A percentile compares a stretch with the other conserved stretches of the same genome.
phyloP scores from a whole-genome alignment of 2,888 invertebrate species.

The Drosophila gaucha region DNA sequence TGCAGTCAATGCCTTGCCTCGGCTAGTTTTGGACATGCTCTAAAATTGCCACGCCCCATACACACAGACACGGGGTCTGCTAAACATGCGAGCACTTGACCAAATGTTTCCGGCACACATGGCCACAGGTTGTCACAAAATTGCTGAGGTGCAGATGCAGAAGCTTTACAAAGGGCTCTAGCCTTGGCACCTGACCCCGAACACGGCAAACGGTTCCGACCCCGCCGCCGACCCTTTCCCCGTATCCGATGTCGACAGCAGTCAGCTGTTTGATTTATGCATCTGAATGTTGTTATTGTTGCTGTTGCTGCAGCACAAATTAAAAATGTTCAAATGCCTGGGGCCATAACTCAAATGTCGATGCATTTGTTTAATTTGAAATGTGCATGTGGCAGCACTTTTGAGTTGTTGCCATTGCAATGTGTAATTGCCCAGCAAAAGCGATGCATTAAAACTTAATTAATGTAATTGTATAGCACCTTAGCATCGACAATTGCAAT shows the following conservation, averaged over 20 bases:
- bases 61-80: constrained; percentile 8
- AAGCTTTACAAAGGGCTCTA: constrained; percentile 45
- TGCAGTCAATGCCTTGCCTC: constrained; percentile 15
- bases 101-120: constrained; percentile 67
- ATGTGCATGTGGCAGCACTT: constrained; percentile 70
- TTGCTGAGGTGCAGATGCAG: constrained; percentile 52
- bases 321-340: constrained; percentile 71
- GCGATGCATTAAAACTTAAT: constrained; percentile 58
- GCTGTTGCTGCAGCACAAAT: constrained; percentile 54
- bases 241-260: constrained; percentile 64
- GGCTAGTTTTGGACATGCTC: constrained; percentile 51
- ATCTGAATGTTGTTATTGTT: constrained; percentile 17
- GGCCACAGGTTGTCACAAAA: constrained; percentile 76
- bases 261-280: constrained; percentile 77
- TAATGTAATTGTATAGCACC: constrained; percentile 45
- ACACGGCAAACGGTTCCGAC: constrained; percentile 8
- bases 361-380: constrained; percentile 73
- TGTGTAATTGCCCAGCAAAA: constrained; percentile 46
- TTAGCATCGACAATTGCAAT: constrained; percentile 22
- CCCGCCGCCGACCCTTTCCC: constrained; percentile 18
- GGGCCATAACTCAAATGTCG: constrained; percentile 72
- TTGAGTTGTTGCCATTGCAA: constrained; percentile 22
- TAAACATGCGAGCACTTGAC: constrained; percentile 49
- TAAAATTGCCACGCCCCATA: constrained; percentile 56
- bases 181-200: constrained; percentile 48